Evolutionary conservation across 2,888 invertebrate species (phyloP).

Genomic region (Drosophila multiciliata): DNA sequence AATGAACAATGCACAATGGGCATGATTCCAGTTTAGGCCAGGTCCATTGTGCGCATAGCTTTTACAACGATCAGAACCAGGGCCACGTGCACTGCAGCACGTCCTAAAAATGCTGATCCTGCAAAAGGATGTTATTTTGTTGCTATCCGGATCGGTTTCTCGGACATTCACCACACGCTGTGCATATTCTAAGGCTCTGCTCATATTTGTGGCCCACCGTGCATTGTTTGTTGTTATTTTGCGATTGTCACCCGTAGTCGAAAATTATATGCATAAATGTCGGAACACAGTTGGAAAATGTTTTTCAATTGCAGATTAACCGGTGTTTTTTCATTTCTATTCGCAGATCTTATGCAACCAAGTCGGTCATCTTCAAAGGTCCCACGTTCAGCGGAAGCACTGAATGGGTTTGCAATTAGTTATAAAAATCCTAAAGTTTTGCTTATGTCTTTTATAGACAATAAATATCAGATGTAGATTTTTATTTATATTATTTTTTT

Average conservation of each 20-base stretch:
- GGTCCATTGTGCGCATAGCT: conserved; percentile 22
- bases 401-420: conserved; percentile 3
- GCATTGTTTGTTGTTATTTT: conserved; percentile 60
- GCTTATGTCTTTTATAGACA: background rate
- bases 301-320: conserved; percentile 5
- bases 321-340: background rate
- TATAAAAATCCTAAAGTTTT: background rate
- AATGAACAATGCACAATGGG: conserved; percentile 25
- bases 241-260: conserved; percentile 46
- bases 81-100: conserved; percentile 65
- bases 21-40: conserved; percentile 46
- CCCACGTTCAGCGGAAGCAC: conserved; percentile 36
- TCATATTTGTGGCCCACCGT: conserved; percentile 73
- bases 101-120: conserved; percentile 16
- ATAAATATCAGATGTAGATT: background rate
- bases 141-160: conserved; percentile 66
- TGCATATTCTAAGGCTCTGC: conserved; percentile 64
- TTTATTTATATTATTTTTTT: background rate
- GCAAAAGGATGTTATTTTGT: conserved; percentile 48
- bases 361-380: conserved; percentile 11
- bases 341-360: conserved; percentile 39
- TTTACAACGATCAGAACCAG: conserved; percentile 14
- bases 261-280: conserved; percentile 74
- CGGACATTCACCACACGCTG: conserved; percentile 75
- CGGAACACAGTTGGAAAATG: conserved; percentile 46